Evolutionary conservation across 1,140 invertebrate species (phyloP).

Genomic region (Drosophila pseudoananassae): DNA sequence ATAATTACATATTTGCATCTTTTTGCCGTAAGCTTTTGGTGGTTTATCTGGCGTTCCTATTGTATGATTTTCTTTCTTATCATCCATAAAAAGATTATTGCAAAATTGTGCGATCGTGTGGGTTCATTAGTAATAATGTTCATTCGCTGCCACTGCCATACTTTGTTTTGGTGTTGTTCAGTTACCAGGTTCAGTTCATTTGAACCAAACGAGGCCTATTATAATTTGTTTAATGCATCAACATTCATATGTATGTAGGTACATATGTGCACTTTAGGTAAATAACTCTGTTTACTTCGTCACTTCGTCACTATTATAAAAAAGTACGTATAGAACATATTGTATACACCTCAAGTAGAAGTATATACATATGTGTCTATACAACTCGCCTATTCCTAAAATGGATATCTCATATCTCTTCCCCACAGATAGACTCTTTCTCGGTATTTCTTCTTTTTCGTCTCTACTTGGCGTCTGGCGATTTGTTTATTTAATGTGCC

Average conservation of each 20-base stretch:
- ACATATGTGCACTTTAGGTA: neutral
- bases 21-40: constrained; percentile 61
- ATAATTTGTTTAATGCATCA: too few species aligned
- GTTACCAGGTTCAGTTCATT: too few species aligned
- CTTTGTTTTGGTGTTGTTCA: neutral
- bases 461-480: constrained; percentile 58
- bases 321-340: neutral
- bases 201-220: too few species aligned
- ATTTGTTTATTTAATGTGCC: constrained; percentile 76
- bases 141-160: neutral
- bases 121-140: constrained; percentile 18
- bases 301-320: neutral
- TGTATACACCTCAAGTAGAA: neutral
- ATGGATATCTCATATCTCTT: constrained; percentile 10
- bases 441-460: neutral
- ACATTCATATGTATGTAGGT: too few species aligned
- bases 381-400: constrained; percentile 13
- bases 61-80: constrained; percentile 34
- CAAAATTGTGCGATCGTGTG: constrained; percentile 45
- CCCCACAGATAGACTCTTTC: neutral
- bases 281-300: too few species aligned
- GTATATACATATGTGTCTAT: constrained; percentile 10
- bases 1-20: constrained; percentile 42
- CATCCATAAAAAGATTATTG: constrained; percentile 63
- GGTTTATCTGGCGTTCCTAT: constrained; percentile 46